phyloP scores from a whole-genome alignment of 2,113 vertebrate genomes.

The Odontesthes bonariensis region DNA sequence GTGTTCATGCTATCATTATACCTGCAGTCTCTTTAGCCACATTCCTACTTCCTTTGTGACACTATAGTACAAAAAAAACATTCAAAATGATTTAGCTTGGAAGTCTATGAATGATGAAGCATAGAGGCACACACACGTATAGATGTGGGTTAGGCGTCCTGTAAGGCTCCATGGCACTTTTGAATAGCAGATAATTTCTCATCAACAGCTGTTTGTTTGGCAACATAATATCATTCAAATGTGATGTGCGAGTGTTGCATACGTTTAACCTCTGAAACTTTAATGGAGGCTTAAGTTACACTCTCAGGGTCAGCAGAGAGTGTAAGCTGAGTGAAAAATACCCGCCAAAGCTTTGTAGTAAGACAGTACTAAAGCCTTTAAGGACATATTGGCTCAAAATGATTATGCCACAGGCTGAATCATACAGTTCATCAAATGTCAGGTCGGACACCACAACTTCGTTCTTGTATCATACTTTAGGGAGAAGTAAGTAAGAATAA shows the following conservation, averaged over 20 bases:
- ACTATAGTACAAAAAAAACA: fast-evolving
- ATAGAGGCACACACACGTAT: background rate
- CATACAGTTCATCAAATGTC: too few relatives aligned
- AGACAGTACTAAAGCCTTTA: too few relatives aligned
- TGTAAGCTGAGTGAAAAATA: conserved; percentile 6
- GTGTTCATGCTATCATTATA: background rate
- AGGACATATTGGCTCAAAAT: too few relatives aligned
- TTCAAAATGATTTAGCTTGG: background rate
- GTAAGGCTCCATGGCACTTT: background rate
- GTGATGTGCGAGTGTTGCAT: background rate
- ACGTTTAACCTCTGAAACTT: conserved; percentile 50
- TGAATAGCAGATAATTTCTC: conserved; percentile 16
- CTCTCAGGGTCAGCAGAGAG: conserved; percentile 12
- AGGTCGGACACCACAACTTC: too few relatives aligned
- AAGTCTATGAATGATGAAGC: background rate
- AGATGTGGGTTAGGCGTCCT: background rate
- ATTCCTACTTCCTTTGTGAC: background rate
- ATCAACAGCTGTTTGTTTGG: background rate
- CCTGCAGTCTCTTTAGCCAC: background rate
- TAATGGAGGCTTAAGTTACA: conserved; percentile 48
- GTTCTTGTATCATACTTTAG: too few relatives aligned
- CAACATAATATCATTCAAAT: conserved; percentile 25
- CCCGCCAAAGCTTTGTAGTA: background rate
- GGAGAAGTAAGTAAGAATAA: too few relatives aligned
- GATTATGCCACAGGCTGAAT: too few relatives aligned